phyloP scores from a whole-genome alignment of 2,888 invertebrate species.

The Scaeva pyrastri region DNA sequence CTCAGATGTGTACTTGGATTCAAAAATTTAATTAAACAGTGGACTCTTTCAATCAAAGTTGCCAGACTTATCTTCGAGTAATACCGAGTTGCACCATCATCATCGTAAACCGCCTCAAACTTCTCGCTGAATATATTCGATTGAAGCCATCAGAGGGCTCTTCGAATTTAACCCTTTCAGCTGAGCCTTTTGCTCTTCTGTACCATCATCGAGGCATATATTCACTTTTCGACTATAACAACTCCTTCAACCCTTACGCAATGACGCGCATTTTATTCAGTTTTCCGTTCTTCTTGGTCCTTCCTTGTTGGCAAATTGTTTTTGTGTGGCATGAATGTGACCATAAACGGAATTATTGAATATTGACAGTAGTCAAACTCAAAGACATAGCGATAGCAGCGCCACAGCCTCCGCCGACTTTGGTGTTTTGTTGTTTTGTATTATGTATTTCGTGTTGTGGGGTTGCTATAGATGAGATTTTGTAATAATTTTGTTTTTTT shows the following conservation, averaged over 20 bases:
- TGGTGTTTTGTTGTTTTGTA: slow-evolving; percentile 36
- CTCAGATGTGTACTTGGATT: slow-evolving; percentile 74
- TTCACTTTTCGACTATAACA: slow-evolving; percentile 2
- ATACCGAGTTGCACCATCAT: slow-evolving; percentile 34
- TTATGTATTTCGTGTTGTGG: slow-evolving; percentile 14
- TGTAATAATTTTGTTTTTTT: slow-evolving; percentile 19
- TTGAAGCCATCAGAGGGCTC: slow-evolving; percentile 31
- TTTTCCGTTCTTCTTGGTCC: too few species aligned
- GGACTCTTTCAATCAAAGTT: slow-evolving; percentile 76
- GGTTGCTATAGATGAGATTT: slow-evolving; percentile 66
- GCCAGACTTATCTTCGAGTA: slow-evolving; percentile 71
- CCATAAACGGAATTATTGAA: slow-evolving; percentile 76
- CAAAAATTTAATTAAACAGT: slow-evolving; percentile 76
- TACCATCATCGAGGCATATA: neutral
- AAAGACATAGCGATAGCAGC: slow-evolving; percentile 3
- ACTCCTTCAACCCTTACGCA: slow-evolving; percentile 65
- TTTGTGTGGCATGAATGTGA: slow-evolving; percentile 73
- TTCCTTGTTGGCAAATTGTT: slow-evolving; percentile 66
- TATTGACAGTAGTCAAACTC: slow-evolving; percentile 68
- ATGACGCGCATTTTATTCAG: slow-evolving; percentile 40
- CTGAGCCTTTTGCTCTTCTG: slow-evolving; percentile 62
- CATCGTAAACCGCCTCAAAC: slow-evolving; percentile 26
- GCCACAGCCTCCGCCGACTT: neutral
- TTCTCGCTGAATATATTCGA: neutral
- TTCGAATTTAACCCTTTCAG: slow-evolving; percentile 67